Evolutionary conservation across 2,888 invertebrate genomes (phyloP).

Genomic region (Neoitamus cyanurus): DNA sequence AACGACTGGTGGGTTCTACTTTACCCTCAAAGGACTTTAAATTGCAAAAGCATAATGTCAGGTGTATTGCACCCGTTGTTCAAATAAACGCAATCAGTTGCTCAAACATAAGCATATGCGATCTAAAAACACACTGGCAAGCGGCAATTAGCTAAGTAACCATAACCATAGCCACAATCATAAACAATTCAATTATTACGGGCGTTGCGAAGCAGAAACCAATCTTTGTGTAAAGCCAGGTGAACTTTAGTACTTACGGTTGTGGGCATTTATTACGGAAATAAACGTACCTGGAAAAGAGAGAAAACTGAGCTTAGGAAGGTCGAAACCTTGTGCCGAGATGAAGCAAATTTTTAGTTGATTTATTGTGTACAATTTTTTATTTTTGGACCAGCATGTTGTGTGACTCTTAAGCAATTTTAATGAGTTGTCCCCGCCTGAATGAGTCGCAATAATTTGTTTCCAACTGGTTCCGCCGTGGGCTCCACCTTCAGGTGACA

Average conservation of each 20-base stretch:
- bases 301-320: conserved; percentile 33
- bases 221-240: conserved; percentile 33
- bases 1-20: background rate
- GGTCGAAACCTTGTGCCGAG: background rate
- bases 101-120: background rate
- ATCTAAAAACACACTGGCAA: background rate
- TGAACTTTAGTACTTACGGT: conserved; percentile 39
- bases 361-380: background rate
- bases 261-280: conserved; percentile 37
- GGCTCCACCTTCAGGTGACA: background rate
- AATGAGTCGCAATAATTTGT: background rate
- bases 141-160: conserved; percentile 4
- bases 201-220: conserved; percentile 36
- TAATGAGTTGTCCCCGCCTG: background rate
- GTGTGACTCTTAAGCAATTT: background rate
- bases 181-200: conserved; percentile 18
- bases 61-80: background rate
- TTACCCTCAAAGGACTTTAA: background rate
- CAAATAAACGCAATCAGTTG: background rate
- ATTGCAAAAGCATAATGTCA: background rate
- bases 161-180: background rate
- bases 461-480: background rate
- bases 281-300: conserved; percentile 40
- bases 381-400: background rate
- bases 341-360: background rate